Evolutionary conservation across 2,797 vertebrate species (phyloP), one percentile per base, ranked within the genome.

Genomic region (Argyrosomus regius): DNA sequence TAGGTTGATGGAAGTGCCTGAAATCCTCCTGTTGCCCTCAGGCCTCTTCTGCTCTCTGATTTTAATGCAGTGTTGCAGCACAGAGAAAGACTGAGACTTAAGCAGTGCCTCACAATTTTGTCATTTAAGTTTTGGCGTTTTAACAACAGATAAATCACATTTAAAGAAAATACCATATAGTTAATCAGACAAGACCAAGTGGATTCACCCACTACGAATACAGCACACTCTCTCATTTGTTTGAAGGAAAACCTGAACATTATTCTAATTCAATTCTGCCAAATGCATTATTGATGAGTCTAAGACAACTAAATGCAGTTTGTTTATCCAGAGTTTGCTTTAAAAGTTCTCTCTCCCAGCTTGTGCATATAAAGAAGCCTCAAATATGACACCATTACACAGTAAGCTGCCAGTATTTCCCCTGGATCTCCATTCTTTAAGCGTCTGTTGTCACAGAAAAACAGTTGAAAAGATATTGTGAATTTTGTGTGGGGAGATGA

Each of bases 1-100:
- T 81, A 87, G 82, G 80, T 88, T 89, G 85, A 85, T 86, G 75
- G 79, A 90, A 85, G 87, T 77, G 83, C 72, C 73, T 82, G 52
- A 85, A 89, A 83, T 86, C 72, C 71, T 81, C 8, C 60, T 41
- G 71, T 80, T 75, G 76, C 74, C 87, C 79, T 49, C 46, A 67
- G 77, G 89, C 78, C 52, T 86, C 58, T 64, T 82, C 67, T 78
- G 53, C 77, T 83, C 31, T 82, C 50, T 71, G 81, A 78, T 76
- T 84, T 87, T 83, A 80, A 84, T 89, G 82, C 78, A 75, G 9
- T 70, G 58, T 75, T 85, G 61, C 66, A 73, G 67, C 68, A 68
- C 13, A 83, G 41, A 80, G 67, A 75, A 75, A 73, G 62, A 68
- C 61, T 69, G 31, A 73, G 75, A 71, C 74, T 80, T 60, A 26